A percentile compares a stretch with the other conserved stretches of the same genome.
Conservation (phyloP, 2,888 invertebrate genomes). For the Rutpela maculata region DNA sequence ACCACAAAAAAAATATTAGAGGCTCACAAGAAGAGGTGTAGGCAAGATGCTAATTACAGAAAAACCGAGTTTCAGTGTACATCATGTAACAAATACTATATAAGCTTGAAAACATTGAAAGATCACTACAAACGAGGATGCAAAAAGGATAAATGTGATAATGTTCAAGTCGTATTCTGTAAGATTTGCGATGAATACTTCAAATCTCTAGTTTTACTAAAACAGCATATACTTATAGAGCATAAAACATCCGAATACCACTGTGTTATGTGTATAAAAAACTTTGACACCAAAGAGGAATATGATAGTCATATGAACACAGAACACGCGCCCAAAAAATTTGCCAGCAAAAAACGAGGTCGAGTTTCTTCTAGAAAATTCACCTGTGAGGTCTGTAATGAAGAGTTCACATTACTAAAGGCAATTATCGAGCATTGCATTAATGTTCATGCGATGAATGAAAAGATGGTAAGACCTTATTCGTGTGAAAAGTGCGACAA, state of each 20-base stretch:
- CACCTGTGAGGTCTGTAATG: conserved; percentile 64
- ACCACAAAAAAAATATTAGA: conserved; percentile 58
- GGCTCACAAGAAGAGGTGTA: conserved; percentile 55
- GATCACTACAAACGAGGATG: conserved; percentile 49
- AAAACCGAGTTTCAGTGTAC: conserved; percentile 50
- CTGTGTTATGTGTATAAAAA: conserved; percentile 47
- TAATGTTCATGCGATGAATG: conserved; percentile 58
- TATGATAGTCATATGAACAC: conserved; percentile 43
- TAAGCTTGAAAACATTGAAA: conserved; percentile 45
- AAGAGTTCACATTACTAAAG: conserved; percentile 58
- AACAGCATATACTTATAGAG: conserved; percentile 46
- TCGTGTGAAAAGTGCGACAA: conserved; percentile 63
- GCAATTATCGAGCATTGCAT: conserved; percentile 62
- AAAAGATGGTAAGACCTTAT: conserved; percentile 63
- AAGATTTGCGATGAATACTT: conserved; percentile 51
- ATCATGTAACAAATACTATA: conserved; percentile 49
- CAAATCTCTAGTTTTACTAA: conserved; percentile 42
- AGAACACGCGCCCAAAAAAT: conserved; percentile 43
- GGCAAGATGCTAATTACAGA: conserved; percentile 33
- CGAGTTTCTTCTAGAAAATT: conserved; percentile 32
- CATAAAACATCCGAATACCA: conserved; percentile 45
- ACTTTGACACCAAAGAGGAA: conserved; percentile 44
- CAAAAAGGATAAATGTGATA: conserved; percentile 40
- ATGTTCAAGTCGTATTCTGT: conserved; percentile 45
- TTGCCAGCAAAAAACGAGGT: conserved; percentile 23